These are phyloP conservation scores for Osmerus mordax DNA, from an alignment of 2,113 vertebrate species.

Conservation along the genomic window DNA sequence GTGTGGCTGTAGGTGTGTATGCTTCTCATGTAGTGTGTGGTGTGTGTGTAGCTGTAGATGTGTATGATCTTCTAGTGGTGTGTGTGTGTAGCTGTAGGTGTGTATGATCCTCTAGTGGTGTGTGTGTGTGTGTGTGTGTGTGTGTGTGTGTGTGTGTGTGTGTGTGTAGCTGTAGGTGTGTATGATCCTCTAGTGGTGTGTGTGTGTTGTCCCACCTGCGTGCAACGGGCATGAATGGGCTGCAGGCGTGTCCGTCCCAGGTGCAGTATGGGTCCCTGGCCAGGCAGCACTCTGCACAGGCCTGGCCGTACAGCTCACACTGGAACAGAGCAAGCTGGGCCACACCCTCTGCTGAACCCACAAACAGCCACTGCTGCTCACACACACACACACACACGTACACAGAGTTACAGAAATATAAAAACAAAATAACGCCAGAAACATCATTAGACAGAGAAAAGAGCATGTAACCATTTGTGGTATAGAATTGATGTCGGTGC, in stretches of 20 bases:
- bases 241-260: constrained; percentile 80
- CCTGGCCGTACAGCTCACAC: constrained; percentile 79
- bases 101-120: neutral
- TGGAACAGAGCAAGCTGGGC: constrained; percentile 76
- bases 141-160: constrained; percentile 22
- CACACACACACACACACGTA: neutral
- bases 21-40: neutral
- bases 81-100: too few relatives aligned
- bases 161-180: neutral
- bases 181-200: neutral
- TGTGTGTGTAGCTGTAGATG: too few relatives aligned
- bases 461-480: too few relatives aligned
- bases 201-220: constrained; percentile 58
- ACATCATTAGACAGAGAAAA: too few relatives aligned
- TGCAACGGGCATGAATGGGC: constrained; percentile 71
- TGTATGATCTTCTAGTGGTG: too few relatives aligned
- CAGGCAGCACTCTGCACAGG: constrained; percentile 78
- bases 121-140: constrained; percentile 62
- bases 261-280: constrained; percentile 79
- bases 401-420: neutral
- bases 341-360: constrained; percentile 75
- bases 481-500: neutral
- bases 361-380: constrained; percentile 74
- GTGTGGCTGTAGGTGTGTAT: constrained; percentile 66
- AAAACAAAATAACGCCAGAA: too few relatives aligned